phyloP scores from a whole-genome alignment of 1,140 invertebrate genomes.

The Neuroterus valhalla region DNA sequence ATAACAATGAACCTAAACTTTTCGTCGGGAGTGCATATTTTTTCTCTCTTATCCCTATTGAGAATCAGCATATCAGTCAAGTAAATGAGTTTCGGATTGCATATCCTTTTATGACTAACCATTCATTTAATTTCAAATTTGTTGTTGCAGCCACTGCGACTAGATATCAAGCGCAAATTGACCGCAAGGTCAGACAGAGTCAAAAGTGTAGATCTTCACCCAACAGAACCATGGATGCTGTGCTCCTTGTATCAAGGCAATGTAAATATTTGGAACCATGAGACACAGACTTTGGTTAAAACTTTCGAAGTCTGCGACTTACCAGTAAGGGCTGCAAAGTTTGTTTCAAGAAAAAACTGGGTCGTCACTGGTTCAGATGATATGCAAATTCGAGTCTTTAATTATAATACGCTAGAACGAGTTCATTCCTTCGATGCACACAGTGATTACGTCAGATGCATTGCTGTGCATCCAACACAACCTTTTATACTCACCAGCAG shows the following conservation, averaged over 20 bases:
- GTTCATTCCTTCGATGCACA: conserved; percentile 98
- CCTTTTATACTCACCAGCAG: conserved; percentile 97
- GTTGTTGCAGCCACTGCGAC: conserved; percentile 86
- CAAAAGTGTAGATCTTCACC: conserved; percentile 98
- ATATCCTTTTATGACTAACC: neutral
- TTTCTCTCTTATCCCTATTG: too few species aligned
- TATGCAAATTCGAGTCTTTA: conserved; percentile 96
- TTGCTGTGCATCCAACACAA: conserved; percentile 97
- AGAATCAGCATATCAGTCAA: neutral
- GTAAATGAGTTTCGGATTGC: neutral
- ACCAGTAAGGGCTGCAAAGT: conserved; percentile 95
- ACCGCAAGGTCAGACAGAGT: conserved; percentile 98
- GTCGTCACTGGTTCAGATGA: conserved; percentile 98
- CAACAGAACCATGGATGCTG: conserved; percentile 98
- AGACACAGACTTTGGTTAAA: conserved; percentile 94
- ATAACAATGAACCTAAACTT: too few species aligned
- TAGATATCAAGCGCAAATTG: conserved; percentile 98
- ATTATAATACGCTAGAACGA: conserved; percentile 98
- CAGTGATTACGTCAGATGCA: conserved; percentile 97
- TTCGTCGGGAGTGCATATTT: too few species aligned
- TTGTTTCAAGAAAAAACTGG: conserved; percentile 99
- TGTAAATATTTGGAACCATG: conserved; percentile 99
- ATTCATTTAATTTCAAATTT: conserved; percentile 52
- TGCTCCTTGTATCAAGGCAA: conserved; percentile 98
- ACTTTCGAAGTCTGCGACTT: conserved; percentile 97